These are phyloP conservation scores for Hyphantria cunea DNA, from an alignment of 1,140 invertebrate genomes.

Conservation along the genomic window DNA sequence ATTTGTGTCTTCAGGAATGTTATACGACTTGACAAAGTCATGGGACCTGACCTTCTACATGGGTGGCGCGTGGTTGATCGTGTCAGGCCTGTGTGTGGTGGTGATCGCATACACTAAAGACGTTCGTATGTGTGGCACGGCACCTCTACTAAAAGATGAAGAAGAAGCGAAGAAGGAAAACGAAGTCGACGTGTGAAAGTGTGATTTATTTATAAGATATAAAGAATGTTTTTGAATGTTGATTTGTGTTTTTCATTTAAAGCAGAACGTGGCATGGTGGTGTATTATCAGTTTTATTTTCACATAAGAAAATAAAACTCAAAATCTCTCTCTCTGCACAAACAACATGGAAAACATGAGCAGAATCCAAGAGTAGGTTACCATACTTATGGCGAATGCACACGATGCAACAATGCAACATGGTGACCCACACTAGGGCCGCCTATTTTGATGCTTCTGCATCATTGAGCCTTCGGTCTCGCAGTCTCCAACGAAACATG, in stretches of 20 bases:
- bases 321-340: no score
- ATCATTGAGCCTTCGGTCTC: no score
- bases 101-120: constrained; percentile 85
- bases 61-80: constrained; percentile 88
- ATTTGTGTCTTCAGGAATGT: constrained; percentile 78
- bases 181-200: background rate
- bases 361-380: no score
- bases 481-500: no score
- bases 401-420: no score
- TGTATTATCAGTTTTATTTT: no score
- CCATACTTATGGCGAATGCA: no score
- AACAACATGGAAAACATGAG: no score
- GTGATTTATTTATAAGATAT: background rate
- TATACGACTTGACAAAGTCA: constrained; percentile 86
- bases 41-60: constrained; percentile 90
- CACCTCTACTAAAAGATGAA: constrained; percentile 83
- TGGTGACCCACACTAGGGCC: no score
- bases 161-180: constrained; percentile 44
- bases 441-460: no score
- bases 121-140: constrained; percentile 83
- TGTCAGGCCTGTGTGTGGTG: constrained; percentile 88
- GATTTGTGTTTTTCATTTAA: background rate
- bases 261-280: no score
- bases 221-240: constrained; percentile 5
- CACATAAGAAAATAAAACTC: no score